Conservation (phyloP, 2,113 vertebrate genomes). For the Cavia porcellus region DNA sequence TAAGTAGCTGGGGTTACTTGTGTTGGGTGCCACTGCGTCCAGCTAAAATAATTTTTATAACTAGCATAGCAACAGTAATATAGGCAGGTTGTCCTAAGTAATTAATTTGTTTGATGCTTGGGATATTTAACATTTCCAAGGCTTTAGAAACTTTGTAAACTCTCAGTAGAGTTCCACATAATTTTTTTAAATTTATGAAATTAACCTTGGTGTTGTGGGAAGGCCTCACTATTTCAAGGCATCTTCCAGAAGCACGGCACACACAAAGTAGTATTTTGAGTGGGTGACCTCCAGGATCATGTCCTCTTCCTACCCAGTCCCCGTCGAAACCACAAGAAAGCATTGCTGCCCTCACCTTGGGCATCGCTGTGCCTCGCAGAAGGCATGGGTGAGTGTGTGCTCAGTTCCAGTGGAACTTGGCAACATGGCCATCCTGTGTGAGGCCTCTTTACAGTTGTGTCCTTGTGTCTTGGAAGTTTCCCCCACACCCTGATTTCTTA, state of each 20-base stretch:
- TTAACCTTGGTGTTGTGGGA: background rate
- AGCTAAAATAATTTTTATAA: background rate
- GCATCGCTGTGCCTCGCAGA: background rate
- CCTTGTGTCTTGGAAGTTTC: background rate
- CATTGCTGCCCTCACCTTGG: background rate
- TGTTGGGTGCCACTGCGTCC: background rate
- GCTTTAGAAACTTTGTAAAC: background rate
- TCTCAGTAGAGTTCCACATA: too few species aligned
- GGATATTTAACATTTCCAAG: background rate
- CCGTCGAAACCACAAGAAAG: background rate
- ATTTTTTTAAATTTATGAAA: background rate
- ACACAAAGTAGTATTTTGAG: background rate
- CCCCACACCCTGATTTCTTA: background rate
- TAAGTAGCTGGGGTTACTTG: background rate
- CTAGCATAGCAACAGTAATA: background rate
- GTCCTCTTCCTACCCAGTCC: background rate
- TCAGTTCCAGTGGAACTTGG: background rate
- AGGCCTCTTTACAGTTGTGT: background rate
- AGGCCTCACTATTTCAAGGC: background rate
- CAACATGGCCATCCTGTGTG: background rate
- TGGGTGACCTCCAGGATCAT: background rate
- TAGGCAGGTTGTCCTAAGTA: background rate
- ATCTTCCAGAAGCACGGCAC: background rate
- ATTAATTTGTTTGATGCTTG: slow-evolving; percentile 26
- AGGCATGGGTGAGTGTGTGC: background rate